Evolutionary conservation across 2,888 invertebrate genomes (phyloP).

Genomic region (Mesochorus sp.): DNA sequence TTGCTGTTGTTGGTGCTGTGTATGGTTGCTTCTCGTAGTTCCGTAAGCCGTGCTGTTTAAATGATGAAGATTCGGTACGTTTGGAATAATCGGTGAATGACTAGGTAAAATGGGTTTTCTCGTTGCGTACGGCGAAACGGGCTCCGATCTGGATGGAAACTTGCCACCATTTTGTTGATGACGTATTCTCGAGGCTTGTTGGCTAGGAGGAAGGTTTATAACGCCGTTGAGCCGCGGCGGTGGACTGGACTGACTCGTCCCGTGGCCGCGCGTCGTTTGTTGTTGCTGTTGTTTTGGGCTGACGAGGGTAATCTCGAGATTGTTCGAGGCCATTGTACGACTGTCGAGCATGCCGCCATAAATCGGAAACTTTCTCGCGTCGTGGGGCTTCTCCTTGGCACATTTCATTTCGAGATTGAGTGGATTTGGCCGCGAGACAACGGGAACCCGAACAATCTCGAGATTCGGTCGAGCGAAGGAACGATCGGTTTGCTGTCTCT

Average conservation of each 20-base stretch:
- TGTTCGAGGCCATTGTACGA: slow-evolving; percentile 85
- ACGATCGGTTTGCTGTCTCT: slow-evolving; percentile 82
- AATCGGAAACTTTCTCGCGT: slow-evolving; percentile 68
- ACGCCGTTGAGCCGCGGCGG: slow-evolving; percentile 62
- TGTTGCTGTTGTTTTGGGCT: slow-evolving; percentile 81
- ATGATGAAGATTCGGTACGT: slow-evolving; percentile 79
- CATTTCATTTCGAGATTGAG: slow-evolving; percentile 83
- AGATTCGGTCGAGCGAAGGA: slow-evolving; percentile 80
- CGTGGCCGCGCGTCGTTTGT: too few species aligned
- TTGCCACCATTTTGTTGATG: slow-evolving; percentile 85
- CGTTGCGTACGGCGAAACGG: slow-evolving; percentile 78
- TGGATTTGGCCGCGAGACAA: slow-evolving; percentile 79
- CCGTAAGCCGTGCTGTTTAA: slow-evolving; percentile 63
- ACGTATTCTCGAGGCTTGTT: slow-evolving; percentile 81
- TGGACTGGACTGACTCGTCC: too few species aligned
- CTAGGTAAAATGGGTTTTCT: slow-evolving; percentile 75
- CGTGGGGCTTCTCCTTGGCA: slow-evolving; percentile 65
- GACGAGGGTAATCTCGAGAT: slow-evolving; percentile 88
- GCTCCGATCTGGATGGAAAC: slow-evolving; percentile 83
- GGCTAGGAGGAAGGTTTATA: slow-evolving; percentile 61
- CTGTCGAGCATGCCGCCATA: slow-evolving; percentile 81
- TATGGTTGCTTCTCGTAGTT: slow-evolving; percentile 28
- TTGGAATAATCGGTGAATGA: slow-evolving; percentile 78
- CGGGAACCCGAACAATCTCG: slow-evolving; percentile 85
- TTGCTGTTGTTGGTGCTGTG: slow-evolving; percentile 59